Percentiles rank a stretch among this genome's conserved stretches.
Evolutionary conservation across 2,113 vertebrate genomes (phyloP).

Genomic region (Emberiza fucata): DNA sequence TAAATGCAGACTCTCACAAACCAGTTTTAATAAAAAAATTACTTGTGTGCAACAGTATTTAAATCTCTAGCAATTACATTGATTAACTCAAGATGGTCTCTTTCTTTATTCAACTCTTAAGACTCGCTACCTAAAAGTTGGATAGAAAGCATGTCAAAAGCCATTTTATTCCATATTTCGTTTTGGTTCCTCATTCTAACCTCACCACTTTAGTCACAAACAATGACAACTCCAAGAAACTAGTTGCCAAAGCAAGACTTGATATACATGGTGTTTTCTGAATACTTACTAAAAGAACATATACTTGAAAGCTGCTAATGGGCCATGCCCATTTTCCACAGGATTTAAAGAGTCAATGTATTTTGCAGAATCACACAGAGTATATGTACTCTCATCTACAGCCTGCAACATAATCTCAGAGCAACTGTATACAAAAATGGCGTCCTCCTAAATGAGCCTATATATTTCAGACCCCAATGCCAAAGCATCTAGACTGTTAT

Average conservation of each 20-base stretch:
- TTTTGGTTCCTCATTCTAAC: neutral
- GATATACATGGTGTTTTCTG: neutral
- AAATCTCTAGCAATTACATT: conserved; percentile 56
- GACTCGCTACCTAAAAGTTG: neutral
- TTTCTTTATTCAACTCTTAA: neutral
- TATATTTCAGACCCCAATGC: neutral
- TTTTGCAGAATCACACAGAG: neutral
- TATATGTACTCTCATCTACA: neutral
- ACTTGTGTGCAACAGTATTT: conserved; percentile 37
- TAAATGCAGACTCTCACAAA: conserved; percentile 53
- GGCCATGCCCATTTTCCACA: neutral
- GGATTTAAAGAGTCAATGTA: neutral
- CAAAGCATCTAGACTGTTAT: neutral
- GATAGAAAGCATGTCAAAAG: neutral
- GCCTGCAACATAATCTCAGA: neutral
- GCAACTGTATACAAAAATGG: neutral
- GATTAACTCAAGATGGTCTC: conserved; percentile 57
- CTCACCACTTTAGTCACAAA: neutral
- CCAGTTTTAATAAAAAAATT: conserved; percentile 64
- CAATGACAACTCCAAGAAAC: neutral
- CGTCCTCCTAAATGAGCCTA: neutral
- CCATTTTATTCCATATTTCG: neutral
- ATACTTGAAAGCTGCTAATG: neutral
- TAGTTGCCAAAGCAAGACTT: neutral
- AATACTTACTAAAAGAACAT: neutral